Evolutionary conservation across 2,888 invertebrate genomes (phyloP), one percentile per base, ranked within the genome.

Genomic region (Heliconius charithonia): DNA sequence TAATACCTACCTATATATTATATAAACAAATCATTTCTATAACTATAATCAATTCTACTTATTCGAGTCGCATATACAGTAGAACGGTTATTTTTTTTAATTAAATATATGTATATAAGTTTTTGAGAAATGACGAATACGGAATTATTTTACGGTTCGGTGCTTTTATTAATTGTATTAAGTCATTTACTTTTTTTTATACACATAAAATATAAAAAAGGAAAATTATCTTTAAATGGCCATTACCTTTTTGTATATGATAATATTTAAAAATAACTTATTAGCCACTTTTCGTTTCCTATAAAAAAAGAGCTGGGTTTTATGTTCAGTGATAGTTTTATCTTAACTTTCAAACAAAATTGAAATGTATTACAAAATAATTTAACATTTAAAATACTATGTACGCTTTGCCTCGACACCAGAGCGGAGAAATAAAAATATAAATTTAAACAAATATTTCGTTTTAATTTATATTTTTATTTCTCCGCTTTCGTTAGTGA

Each of bases 91-190:
- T 67, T 37, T 0, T 32, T 37, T 67, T 25, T 12, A 12, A 62
- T 25, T 41, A 2, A 29, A 29, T 32, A 29, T 25, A 25, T 69
- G 25, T 41, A 13, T 41, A 69, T 69, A 41, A 25, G 4, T 12
- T 69, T 69, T 41, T 41, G 25, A 69, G 67, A 69, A 41, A 41
- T 69, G 67, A 25, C 41, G 67, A 41, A 25, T 69, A 41, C 41
- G 41, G 25, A 41, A 41, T 69, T 3, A 69, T 25, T 41, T 69
- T 69, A 69, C 25, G 67, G 41, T 69, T 25, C 22, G 37, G 37
- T 69, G 67, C 41, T 69, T 41, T 69, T 69, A n/a, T 67, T 67
- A 41, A 41, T 69, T 69, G 25, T 32, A 4, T 37, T 66, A n/a
- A 69, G 41, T 27, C 29, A 29, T 25, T 63, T 67, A 22, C 13